Evolutionary conservation across 1,140 invertebrate species (phyloP), one percentile per base, ranked within the genome.

Genomic region (Ceratina australensis): DNA sequence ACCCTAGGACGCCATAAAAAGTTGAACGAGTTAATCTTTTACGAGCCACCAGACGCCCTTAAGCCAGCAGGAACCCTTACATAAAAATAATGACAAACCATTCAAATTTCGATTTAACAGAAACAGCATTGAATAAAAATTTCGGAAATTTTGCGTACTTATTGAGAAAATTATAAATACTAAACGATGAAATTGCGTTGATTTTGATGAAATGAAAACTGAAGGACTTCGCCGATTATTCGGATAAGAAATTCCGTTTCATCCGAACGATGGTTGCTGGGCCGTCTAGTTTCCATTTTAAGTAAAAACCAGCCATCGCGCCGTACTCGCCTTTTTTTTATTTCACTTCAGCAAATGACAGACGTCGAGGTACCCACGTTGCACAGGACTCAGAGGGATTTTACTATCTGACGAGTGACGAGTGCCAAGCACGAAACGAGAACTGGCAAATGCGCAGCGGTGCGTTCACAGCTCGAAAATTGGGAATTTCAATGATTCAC

Each of bases 11-110:
- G 22, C 49, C 59, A 54, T 76, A 83, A 79, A 83, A 79, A 79
- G 33, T 83, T 83, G 74, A 72, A 82, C 33, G 76, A 67, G 59
- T 79, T 83, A 79, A 83, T 82, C 50, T 79, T 83, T 79, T 74
- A 72, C 56, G 60, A 50, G 56, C 13, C 2, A 7, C 18, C 0
- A 72, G 49, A 68, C 56, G 52, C 16, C 72, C 63, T 26, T 73
- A 57, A 74, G 63, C 57, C 49, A 56, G 57, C n/a, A n/a, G n/a
- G n/a, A n/a, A n/a, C n/a, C n/a, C n/a, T n/a, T n/a, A n/a, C n/a
- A n/a, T n/a, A n/a, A n/a, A n/a, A n/a, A n/a, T n/a, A n/a, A n/a
- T n/a, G n/a, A n/a, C n/a, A n/a, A n/a, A n/a, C n/a, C n/a, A n/a
- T n/a, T n/a, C n/a, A n/a, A n/a, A n/a, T n/a, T n/a, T n/a, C n/a